Conservation (phyloP, 2,113 vertebrate genomes). For the Podilymbus podiceps region DNA sequence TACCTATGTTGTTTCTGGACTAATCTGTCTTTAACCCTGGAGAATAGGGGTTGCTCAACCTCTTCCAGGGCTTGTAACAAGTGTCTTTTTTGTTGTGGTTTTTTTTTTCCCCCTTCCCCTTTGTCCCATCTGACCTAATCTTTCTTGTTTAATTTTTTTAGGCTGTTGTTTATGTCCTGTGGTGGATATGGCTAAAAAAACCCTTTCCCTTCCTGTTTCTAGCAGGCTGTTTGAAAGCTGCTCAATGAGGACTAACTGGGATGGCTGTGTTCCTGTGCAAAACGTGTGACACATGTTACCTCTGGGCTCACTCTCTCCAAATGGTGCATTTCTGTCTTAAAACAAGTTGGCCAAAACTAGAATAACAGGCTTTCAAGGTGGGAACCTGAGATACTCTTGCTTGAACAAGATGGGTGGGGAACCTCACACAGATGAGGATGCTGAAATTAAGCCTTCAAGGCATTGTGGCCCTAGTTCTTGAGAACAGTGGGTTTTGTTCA, state of each 20-base stretch:
- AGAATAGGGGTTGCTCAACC: not conserved
- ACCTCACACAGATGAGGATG: not conserved
- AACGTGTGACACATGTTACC: not conserved
- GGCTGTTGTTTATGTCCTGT: not conserved
- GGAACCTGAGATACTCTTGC: not conserved
- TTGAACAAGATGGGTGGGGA: not conserved
- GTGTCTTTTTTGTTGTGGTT: no score
- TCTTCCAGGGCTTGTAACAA: not conserved
- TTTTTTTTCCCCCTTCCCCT: not conserved
- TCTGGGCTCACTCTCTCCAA: not conserved
- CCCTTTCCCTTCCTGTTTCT: not conserved
- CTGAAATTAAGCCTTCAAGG: not conserved
- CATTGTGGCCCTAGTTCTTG: not conserved
- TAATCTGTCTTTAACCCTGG: not conserved
- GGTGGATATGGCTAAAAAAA: not conserved
- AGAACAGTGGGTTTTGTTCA: not conserved
- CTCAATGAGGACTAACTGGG: not conserved
- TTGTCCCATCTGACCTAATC: not conserved
- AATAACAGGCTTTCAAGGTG: not conserved
- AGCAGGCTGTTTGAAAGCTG: not conserved
- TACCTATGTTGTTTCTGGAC: not conserved
- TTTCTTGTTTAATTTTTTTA: not conserved
- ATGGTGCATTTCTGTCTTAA: not conserved
- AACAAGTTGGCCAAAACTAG: not conserved
- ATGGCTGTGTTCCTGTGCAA: not conserved